Percentiles rank a stretch among this genome's conserved stretches.
These are phyloP conservation scores for Agrochola litura DNA, from an alignment of 2,888 invertebrate genomes.

Conservation along the genomic window DNA sequence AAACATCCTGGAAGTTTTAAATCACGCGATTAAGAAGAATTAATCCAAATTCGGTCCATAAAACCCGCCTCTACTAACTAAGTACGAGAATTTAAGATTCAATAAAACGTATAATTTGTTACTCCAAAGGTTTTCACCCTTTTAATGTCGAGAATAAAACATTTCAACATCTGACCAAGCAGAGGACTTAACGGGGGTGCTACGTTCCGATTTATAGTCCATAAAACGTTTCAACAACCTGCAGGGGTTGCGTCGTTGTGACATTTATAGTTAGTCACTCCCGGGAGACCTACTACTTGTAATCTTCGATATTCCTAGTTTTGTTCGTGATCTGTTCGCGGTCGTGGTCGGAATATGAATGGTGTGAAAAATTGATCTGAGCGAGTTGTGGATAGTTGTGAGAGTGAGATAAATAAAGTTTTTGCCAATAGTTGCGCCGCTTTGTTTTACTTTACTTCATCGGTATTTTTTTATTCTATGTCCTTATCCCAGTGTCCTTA, in stretches of 20 bases:
- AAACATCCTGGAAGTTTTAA: background rate
- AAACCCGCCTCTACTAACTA: constrained; percentile 42
- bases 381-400: background rate
- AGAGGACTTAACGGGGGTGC: constrained; percentile 74
- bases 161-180: constrained; percentile 77
- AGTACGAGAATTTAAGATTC: constrained; percentile 57
- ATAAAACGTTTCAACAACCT: constrained; percentile 85
- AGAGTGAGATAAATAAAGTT: background rate
- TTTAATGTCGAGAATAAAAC: constrained; percentile 76
- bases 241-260: constrained; percentile 75
- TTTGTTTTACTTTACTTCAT: background rate
- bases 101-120: constrained; percentile 65
- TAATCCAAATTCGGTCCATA: constrained; percentile 16
- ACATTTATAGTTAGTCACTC: constrained; percentile 82
- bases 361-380: constrained; percentile 4
- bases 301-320: constrained; percentile 64
- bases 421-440: background rate
- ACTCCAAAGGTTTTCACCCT: constrained; percentile 63
- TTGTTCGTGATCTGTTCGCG: constrained; percentile 31
- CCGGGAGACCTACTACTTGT: constrained; percentile 71
- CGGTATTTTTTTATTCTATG: no score
- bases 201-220: constrained; percentile 82
- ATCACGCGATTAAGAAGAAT: constrained; percentile 17
- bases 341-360: constrained; percentile 32
- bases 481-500: no score